Percentiles rank a stretch among this genome's conserved stretches.
Conservation (phyloP, 2,797 vertebrate species). For the Channa striata region DNA sequence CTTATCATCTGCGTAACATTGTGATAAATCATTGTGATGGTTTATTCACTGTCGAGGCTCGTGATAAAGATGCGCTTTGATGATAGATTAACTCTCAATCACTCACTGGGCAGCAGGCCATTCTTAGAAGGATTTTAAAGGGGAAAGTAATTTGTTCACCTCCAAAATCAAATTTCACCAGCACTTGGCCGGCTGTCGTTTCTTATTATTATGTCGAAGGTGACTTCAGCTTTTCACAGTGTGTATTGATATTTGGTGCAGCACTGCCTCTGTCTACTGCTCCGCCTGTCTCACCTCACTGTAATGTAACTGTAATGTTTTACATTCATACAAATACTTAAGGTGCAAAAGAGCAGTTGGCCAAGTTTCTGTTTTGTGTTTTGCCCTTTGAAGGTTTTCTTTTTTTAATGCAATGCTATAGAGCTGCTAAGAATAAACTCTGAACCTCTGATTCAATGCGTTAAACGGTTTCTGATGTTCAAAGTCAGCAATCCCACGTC, state of each 20-base stretch:
- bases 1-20: conserved; percentile 55
- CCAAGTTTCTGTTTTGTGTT: not conserved
- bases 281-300: too few species aligned
- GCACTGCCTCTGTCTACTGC: not conserved
- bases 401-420: not conserved
- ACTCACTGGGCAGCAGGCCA: conserved; percentile 41
- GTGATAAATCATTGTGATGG: conserved; percentile 61
- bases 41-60: conserved; percentile 62
- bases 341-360: too few species aligned
- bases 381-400: not conserved
- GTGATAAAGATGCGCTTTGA: conserved; percentile 62
- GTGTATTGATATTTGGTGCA: conserved; percentile 37
- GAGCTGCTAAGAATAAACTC: not conserved
- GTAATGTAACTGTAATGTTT: too few species aligned
- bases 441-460: not conserved
- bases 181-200: conserved; percentile 42
- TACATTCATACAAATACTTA: not conserved
- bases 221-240: conserved; percentile 36
- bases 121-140: conserved; percentile 49
- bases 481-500: not conserved
- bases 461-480: conserved; percentile 7
- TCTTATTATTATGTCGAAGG: conserved; percentile 39
- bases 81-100: conserved; percentile 62
- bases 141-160: conserved; percentile 50
- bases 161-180: conserved; percentile 54